Evolutionary conservation across 2,113 vertebrate species (phyloP).

Genomic region (Cepphus grylle): DNA sequence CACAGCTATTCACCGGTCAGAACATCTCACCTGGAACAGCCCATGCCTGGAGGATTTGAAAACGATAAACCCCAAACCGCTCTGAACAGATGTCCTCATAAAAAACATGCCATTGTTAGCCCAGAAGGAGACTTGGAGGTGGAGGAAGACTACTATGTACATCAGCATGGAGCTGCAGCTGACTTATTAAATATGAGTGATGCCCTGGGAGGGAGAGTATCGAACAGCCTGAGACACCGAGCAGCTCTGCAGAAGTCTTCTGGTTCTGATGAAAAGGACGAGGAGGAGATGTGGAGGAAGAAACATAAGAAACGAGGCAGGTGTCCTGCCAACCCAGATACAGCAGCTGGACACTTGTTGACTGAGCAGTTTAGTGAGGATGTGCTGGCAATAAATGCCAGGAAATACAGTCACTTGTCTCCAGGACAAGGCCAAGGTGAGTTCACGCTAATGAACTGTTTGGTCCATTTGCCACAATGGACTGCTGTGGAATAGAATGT

Average conservation of each 20-base stretch:
- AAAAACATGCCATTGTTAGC: slow-evolving; percentile 60
- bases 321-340: background rate
- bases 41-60: slow-evolving; percentile 67
- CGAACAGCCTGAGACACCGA: background rate
- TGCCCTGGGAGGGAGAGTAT: background rate
- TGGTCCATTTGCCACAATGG: background rate
- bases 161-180: background rate
- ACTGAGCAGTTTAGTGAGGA: slow-evolving; percentile 40
- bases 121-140: slow-evolving; percentile 72
- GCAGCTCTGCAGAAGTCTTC: slow-evolving; percentile 33
- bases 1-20: slow-evolving; percentile 52
- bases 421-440: slow-evolving; percentile 61
- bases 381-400: slow-evolving; percentile 18
- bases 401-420: slow-evolving; percentile 38
- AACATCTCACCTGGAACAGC: slow-evolving; percentile 61
- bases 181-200: background rate
- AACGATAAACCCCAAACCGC: slow-evolving; percentile 9
- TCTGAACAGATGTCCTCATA: slow-evolving; percentile 1
- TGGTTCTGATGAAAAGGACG: slow-evolving; percentile 39
- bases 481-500: background rate
- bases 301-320: slow-evolving; percentile 29
- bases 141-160: slow-evolving; percentile 59
- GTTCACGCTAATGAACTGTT: background rate
- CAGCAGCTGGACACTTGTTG: background rate
- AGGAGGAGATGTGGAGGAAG: slow-evolving; percentile 18